A percentile compares a stretch with the other conserved stretches of the same genome.
These are phyloP conservation scores for Polymixis flavicincta DNA, from an alignment of 2,888 invertebrate species.

Conservation along the genomic window DNA sequence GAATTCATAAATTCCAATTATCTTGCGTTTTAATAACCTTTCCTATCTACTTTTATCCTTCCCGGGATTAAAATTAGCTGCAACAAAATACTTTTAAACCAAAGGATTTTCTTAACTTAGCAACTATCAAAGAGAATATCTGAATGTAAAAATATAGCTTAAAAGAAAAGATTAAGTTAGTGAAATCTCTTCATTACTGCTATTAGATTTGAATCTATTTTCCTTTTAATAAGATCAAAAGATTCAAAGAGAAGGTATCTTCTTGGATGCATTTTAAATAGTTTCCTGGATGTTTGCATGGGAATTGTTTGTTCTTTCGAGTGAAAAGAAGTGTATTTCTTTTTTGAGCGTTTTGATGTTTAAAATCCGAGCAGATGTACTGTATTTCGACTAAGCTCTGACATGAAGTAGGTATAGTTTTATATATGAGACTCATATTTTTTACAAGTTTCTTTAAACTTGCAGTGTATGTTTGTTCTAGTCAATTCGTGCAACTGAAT, in stretches of 20 bases:
- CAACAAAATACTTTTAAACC: constrained; percentile 38
- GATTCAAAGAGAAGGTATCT: constrained; percentile 18
- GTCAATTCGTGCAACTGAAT: too few relatives aligned
- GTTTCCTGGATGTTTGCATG: constrained; percentile 34
- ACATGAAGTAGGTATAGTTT: not conserved
- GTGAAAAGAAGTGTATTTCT: not conserved
- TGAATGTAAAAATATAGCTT: constrained; percentile 32
- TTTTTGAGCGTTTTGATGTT: not conserved
- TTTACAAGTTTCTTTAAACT: too few relatives aligned
- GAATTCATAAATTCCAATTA: constrained; percentile 41
- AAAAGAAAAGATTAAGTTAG: constrained; percentile 48
- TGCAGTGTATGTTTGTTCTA: too few relatives aligned
- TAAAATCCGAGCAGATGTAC: not conserved
- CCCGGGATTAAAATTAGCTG: constrained; percentile 34
- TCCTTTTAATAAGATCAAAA: constrained; percentile 45
- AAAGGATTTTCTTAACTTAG: constrained; percentile 31
- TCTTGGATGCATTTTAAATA: constrained; percentile 51
- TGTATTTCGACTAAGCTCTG: not conserved
- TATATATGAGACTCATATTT: not conserved
- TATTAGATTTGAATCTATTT: constrained; percentile 56
- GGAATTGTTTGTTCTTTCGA: constrained; percentile 23
- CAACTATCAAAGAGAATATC: constrained; percentile 42
- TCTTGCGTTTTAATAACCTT: constrained; percentile 30
- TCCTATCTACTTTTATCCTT: constrained; percentile 24
- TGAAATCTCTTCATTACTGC: constrained; percentile 46